phyloP scores from a whole-genome alignment of 92 coral and sea anemone species.

The Porites lobata region DNA sequence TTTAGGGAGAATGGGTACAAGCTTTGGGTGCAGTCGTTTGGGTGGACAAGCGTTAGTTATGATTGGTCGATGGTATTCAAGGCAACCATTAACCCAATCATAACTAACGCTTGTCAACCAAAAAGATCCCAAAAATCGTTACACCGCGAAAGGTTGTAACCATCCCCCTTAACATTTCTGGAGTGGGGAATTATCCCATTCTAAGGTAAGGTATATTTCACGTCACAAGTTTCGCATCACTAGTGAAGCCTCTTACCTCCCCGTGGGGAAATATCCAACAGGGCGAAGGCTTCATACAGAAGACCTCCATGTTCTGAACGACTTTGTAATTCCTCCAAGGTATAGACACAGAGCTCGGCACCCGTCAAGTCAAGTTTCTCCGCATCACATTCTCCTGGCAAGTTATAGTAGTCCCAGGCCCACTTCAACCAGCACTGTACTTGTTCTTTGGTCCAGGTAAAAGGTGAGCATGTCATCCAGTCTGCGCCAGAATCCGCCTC shows the following conservation, averaged over 20 bases:
- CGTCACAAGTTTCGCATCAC: neutral
- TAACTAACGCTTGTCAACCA: too few relatives aligned
- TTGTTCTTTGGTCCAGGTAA: constrained; percentile 57
- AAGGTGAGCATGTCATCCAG: constrained; percentile 30
- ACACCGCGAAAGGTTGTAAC: too few relatives aligned
- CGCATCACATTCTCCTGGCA: constrained; percentile 33
- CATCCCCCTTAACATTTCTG: too few relatives aligned
- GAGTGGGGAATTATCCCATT: neutral
- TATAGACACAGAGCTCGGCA: constrained; percentile 50
- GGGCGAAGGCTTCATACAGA: constrained; percentile 51
- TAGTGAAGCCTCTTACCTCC: constrained; percentile 11
- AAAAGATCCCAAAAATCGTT: too few relatives aligned
- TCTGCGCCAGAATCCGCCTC: constrained; percentile 5
- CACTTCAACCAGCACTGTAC: constrained; percentile 49
- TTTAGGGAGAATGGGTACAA: too few relatives aligned
- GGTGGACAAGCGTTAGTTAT: too few relatives aligned
- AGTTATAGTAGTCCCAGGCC: constrained; percentile 30
- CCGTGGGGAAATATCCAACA: constrained; percentile 42
- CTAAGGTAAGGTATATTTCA: too few relatives aligned
- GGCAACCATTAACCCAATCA: too few relatives aligned
- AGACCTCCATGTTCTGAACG: constrained; percentile 67
- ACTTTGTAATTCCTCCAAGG: constrained; percentile 57
- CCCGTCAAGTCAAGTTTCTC: constrained; percentile 57
- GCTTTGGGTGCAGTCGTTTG: too few relatives aligned
- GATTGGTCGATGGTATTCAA: too few relatives aligned